These are phyloP conservation scores for Ceratothoa steindachneri DNA, from an alignment of 2,888 invertebrate genomes.

Conservation along the genomic window DNA sequence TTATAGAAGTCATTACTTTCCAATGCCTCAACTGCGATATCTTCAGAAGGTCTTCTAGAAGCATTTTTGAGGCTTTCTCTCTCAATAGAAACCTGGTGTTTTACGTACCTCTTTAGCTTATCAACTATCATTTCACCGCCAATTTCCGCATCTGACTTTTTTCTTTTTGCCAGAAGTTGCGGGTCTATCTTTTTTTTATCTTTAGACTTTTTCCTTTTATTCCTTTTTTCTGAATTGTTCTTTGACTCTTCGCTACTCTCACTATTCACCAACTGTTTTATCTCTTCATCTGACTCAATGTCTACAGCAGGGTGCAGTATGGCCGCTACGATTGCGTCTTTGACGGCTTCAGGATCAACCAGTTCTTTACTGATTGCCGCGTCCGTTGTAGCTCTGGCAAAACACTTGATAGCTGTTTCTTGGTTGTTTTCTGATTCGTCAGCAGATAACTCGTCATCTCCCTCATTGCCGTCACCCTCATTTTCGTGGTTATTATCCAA, in stretches of 20 bases:
- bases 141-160: neutral
- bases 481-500: neutral
- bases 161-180: conserved; percentile 5
- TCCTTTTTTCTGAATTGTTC: neutral
- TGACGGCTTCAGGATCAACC: conserved; percentile 35
- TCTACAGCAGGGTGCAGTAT: conserved; percentile 41
- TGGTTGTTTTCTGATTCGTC: conserved; percentile 7
- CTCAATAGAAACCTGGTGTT: conserved; percentile 34
- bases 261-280: conserved; percentile 28
- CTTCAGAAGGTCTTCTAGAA: neutral
- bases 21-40: neutral
- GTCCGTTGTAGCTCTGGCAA: conserved; percentile 28
- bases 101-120: conserved; percentile 41
- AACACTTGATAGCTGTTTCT: conserved; percentile 15
- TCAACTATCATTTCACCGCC: conserved; percentile 37
- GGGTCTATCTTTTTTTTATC: neutral
- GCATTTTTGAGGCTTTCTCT: neutral
- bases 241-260: conserved; percentile 18
- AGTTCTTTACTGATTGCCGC: conserved; percentile 31
- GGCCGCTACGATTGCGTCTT: conserved; percentile 41
- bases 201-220: neutral
- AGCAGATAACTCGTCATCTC: conserved; percentile 15
- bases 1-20: neutral
- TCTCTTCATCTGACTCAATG: conserved; percentile 45
- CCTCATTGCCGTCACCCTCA: conserved; percentile 11